Conservation (phyloP, 2,113 vertebrate species). For the Gracilinanus agilis region DNA sequence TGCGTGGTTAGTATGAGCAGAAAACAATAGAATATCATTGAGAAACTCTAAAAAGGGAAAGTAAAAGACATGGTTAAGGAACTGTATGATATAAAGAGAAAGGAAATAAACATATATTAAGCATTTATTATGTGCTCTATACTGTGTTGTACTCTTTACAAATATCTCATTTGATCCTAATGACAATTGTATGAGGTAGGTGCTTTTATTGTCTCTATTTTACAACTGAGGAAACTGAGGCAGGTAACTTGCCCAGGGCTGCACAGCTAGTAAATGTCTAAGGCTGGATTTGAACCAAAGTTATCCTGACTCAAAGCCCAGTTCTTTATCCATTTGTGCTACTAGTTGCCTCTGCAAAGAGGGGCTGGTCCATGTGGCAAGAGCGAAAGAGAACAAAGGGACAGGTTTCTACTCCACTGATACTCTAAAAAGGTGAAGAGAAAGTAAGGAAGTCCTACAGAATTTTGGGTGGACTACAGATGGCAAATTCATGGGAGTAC, state of each 20-base stretch:
- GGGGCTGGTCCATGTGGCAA: not conserved
- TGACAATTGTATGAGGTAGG: not conserved
- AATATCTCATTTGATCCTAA: not conserved
- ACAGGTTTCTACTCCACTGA: not conserved
- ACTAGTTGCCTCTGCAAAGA: not conserved
- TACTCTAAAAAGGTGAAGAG: not conserved
- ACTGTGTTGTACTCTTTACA: not conserved
- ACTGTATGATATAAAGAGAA: not conserved
- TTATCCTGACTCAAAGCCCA: not conserved
- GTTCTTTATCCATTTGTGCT: not conserved
- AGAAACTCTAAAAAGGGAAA: not conserved
- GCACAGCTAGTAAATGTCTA: not conserved
- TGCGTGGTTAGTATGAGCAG: not conserved
- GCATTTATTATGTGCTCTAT: not conserved
- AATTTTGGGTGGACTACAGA: not conserved
- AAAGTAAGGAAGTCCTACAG: not conserved
- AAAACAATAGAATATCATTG: not conserved
- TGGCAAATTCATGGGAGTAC: not conserved
- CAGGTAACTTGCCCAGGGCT: not conserved
- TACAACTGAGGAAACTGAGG: not conserved
- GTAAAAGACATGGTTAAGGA: not conserved
- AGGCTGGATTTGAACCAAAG: not conserved
- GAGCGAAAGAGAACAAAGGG: not conserved
- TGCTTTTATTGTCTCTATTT: not conserved
- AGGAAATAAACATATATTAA: not conserved